Conservation (phyloP, 2,113 vertebrate genomes). For the Acanthochromis polyacanthus region DNA sequence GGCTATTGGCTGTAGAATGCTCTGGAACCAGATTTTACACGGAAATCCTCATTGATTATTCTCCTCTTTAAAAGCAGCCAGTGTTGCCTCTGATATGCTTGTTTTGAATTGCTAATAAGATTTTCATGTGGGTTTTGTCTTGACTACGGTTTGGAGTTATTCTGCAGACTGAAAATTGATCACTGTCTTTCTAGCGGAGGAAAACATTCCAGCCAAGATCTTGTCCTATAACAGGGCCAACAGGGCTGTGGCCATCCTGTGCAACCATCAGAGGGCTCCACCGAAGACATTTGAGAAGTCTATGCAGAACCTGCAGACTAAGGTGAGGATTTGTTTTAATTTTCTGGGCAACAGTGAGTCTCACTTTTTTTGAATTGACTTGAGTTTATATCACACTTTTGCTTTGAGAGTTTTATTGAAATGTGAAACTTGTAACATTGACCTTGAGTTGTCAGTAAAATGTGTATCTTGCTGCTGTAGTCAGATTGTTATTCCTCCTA, state of each 20-base stretch:
- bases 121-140: constrained; percentile 13
- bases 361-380: no score
- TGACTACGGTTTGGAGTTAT: background rate
- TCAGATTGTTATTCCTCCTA: no score
- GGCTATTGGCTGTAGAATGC: background rate
- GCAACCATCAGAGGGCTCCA: constrained; percentile 98
- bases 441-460: no score
- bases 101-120: background rate
- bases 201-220: constrained; percentile 96
- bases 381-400: no score
- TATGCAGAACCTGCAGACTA: constrained; percentile 97
- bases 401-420: no score
- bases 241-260: constrained; percentile 97
- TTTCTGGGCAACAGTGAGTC: no score
- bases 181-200: constrained; percentile 86
- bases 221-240: constrained; percentile 98
- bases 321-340: constrained; percentile 81
- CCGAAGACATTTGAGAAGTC: constrained; percentile 99
- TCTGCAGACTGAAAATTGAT: background rate
- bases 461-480: no score
- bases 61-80: background rate
- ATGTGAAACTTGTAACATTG: no score
- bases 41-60: background rate
- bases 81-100: background rate
- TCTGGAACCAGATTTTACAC: background rate